These are phyloP conservation scores for Notodonta dromedarius DNA, from an alignment of 2,888 invertebrate genomes.

Conservation along the genomic window DNA sequence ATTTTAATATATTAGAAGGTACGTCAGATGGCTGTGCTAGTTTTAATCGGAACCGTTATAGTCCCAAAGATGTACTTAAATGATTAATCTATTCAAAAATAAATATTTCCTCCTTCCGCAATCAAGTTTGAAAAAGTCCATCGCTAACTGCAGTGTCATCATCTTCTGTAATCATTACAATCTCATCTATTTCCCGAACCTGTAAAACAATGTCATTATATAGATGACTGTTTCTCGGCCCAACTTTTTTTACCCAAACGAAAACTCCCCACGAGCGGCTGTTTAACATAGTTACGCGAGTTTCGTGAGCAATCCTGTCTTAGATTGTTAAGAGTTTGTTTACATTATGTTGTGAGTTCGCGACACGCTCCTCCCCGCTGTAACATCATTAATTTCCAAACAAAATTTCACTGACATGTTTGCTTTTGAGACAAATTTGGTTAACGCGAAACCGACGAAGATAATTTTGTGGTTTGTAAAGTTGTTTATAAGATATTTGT, in stretches of 20 bases:
- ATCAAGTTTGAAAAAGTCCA: too few species aligned
- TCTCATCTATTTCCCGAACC: too few species aligned
- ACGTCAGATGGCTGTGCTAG: too few species aligned
- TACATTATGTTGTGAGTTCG: conserved; percentile 2
- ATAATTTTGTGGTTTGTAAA: background rate
- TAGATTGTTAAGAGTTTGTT: conserved; percentile 5
- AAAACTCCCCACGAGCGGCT: background rate
- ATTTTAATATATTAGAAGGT: too few species aligned
- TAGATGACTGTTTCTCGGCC: background rate
- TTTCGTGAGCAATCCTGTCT: conserved; percentile 1
- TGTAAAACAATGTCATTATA: too few species aligned
- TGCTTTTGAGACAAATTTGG: background rate
- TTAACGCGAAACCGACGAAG: background rate
- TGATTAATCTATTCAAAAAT: too few species aligned
- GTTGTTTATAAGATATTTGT: too few species aligned
- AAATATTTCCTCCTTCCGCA: too few species aligned
- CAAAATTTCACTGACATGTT: conserved; percentile 14
- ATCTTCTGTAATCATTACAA: too few species aligned
- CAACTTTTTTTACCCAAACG: background rate
- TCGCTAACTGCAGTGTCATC: too few species aligned
- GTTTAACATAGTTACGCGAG: conserved; percentile 1
- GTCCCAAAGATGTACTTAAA: too few species aligned
- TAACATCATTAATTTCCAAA: conserved; percentile 8
- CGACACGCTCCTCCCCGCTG: background rate
- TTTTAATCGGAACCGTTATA: too few species aligned